phyloP scores from a whole-genome alignment of 2,797 vertebrate species.

The Cirrhinus molitorella region DNA sequence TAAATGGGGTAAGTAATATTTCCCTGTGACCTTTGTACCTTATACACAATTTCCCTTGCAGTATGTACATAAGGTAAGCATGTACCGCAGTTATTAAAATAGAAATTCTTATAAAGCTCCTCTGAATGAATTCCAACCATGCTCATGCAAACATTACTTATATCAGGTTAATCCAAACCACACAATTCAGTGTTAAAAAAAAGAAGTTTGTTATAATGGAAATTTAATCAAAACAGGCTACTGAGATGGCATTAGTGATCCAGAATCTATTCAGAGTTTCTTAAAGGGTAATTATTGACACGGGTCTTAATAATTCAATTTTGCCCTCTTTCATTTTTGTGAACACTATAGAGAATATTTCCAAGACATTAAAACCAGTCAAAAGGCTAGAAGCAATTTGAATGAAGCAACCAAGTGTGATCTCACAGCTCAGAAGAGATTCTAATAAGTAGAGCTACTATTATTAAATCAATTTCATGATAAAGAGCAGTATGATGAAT shows the following conservation, averaged over 20 bases:
- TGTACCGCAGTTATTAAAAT: slow-evolving; percentile 14
- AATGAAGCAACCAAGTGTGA: slow-evolving; percentile 41
- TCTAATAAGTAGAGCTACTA: slow-evolving; percentile 32
- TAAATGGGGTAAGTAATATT: slow-evolving; percentile 93
- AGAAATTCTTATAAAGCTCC: slow-evolving; percentile 10
- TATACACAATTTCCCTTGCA: background rate
- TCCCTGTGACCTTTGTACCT: background rate
- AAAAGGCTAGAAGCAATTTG: slow-evolving; percentile 35
- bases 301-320: slow-evolving; percentile 44
- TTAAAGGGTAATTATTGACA: slow-evolving; percentile 53
- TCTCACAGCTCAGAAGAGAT: slow-evolving; percentile 7
- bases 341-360: slow-evolving; percentile 17
- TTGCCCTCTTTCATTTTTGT: slow-evolving; percentile 16
- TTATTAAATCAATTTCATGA: slow-evolving; percentile 25
- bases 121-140: slow-evolving; percentile 19
- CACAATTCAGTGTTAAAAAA: slow-evolving; percentile 32
- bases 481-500: slow-evolving; percentile 19
- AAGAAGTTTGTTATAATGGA: slow-evolving; percentile 25
- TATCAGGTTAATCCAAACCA: slow-evolving; percentile 44
- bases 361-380: slow-evolving; percentile 33
- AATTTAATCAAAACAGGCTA: slow-evolving; percentile 39
- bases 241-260: slow-evolving; percentile 16
- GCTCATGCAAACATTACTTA: slow-evolving; percentile 40
- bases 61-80: background rate
- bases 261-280: slow-evolving; percentile 47